Evolutionary conservation across 2,888 invertebrate genomes (phyloP), one percentile per base, ranked within the genome.

Genomic region (Leptopilina syphax): DNA sequence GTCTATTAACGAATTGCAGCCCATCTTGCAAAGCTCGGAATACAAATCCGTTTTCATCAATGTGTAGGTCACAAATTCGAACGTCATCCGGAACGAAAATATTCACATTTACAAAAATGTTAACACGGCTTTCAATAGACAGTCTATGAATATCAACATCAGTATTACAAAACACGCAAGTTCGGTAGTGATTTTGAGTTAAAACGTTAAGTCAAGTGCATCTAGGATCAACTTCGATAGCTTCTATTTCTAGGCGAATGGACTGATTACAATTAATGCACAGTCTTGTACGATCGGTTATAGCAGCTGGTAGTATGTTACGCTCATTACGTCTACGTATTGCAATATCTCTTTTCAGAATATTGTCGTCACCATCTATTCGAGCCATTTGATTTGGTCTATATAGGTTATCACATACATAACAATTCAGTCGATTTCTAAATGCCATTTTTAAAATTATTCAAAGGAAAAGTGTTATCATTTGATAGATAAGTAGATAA

Each of bases 201-300:
- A n/a, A n/a, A n/a, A n/a, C n/a, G n/a, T n/a, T n/a, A n/a, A n/a
- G n/a, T n/a, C n/a, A n/a, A n/a, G n/a, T n/a, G n/a, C n/a, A n/a
- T n/a, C n/a, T n/a, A n/a, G n/a, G n/a, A n/a, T n/a, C n/a, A 67
- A 6, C 44, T 4, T 82, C 47, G 12, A 78, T 67, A 8, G 3
- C 5, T 8, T 54, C 54, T 54, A 54, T 6, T 54, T 54, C 54
- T 12, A 12, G 3, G 54, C 13, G 60, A 63, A 80, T 78, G 4
- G 80, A 76, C 5, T 8, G 67, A 44, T 79, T 77, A 66, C 81
- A 81, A 44, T 81, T 81, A 5, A 66, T 13, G 50, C 81, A 79
- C 12, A 81, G 34, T 44, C 79, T 79, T 65, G 81, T 66, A 57
- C 70, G 41, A 54, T 73, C 77, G 54, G 63, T 60, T 2, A 80